A percentile compares a stretch with the other conserved stretches of the same genome.
Conservation (phyloP, 2,797 vertebrate genomes). For the Meda fulgida region DNA sequence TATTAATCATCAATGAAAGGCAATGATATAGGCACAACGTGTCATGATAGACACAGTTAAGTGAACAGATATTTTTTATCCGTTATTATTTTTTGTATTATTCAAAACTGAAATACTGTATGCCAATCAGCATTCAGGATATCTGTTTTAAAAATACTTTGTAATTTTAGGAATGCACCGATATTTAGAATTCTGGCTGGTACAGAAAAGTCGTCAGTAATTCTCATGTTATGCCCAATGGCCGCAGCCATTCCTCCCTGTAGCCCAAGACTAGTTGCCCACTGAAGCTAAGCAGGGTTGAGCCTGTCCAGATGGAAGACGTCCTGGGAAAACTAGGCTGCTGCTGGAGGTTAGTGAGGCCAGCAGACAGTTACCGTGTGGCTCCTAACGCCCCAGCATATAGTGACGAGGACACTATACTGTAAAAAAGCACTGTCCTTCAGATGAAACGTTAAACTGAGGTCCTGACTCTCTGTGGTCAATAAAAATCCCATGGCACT, state of each 20-base stretch:
- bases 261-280: too few species aligned
- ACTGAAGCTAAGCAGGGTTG: neutral
- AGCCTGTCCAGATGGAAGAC: neutral
- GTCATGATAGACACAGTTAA: neutral
- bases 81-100: neutral
- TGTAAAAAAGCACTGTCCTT: neutral
- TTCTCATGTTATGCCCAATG: neutral
- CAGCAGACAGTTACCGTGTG: neutral
- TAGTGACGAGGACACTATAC: neutral
- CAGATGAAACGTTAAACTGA: neutral
- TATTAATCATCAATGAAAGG: neutral
- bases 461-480: neutral
- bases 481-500: neutral
- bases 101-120: neutral
- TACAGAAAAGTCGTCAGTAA: neutral
- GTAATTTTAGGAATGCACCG: neutral
- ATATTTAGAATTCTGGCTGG: neutral
- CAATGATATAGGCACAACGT: neutral
- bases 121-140: neutral
- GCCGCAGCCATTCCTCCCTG: neutral
- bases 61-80: neutral
- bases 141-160: neutral
- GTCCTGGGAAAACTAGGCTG: neutral
- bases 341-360: neutral
- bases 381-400: neutral